These are phyloP conservation scores for Nothobranchius kuhntae DNA, from an alignment of 2,113 vertebrate species.

Conservation along the genomic window DNA sequence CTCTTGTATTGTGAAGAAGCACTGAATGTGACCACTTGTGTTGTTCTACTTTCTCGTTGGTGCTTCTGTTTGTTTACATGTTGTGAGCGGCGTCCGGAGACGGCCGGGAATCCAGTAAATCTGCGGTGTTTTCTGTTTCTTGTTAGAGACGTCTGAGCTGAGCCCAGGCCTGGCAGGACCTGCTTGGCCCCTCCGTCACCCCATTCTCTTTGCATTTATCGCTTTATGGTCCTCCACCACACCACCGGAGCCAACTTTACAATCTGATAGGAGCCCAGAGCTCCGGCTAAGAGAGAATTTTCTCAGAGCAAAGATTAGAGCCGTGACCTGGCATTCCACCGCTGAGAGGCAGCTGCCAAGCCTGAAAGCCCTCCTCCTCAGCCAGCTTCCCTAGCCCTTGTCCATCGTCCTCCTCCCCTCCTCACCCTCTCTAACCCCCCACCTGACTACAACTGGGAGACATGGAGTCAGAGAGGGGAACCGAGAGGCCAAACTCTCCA, in stretches of 20 bases:
- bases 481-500: slow-evolving; percentile 43
- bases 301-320: slow-evolving; percentile 52
- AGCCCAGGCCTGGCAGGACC: slow-evolving; percentile 27
- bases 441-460: slow-evolving; percentile 33
- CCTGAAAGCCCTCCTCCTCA: slow-evolving; percentile 52
- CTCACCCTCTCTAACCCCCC: slow-evolving; percentile 10
- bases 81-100: slow-evolving; percentile 25
- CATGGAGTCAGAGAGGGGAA: slow-evolving; percentile 26
- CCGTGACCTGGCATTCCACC: slow-evolving; percentile 54
- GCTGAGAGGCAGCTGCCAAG: slow-evolving; percentile 58
- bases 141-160: slow-evolving; percentile 45
- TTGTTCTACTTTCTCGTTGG: no score
- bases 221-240: slow-evolving; percentile 28
- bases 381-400: slow-evolving; percentile 3
- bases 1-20: no score
- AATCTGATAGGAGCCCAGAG: slow-evolving; percentile 48
- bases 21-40: no score
- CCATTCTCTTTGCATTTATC: slow-evolving; percentile 18
- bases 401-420: not conserved
- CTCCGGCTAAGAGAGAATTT: slow-evolving; percentile 44
- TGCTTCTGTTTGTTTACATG: no score
- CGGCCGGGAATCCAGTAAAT: slow-evolving; percentile 35
- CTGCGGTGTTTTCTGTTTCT: slow-evolving; percentile 39
- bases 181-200: slow-evolving; percentile 10
- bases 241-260: slow-evolving; percentile 34